Conservation (phyloP, 2,888 invertebrate species). For the Diaprepes abbreviatus region DNA sequence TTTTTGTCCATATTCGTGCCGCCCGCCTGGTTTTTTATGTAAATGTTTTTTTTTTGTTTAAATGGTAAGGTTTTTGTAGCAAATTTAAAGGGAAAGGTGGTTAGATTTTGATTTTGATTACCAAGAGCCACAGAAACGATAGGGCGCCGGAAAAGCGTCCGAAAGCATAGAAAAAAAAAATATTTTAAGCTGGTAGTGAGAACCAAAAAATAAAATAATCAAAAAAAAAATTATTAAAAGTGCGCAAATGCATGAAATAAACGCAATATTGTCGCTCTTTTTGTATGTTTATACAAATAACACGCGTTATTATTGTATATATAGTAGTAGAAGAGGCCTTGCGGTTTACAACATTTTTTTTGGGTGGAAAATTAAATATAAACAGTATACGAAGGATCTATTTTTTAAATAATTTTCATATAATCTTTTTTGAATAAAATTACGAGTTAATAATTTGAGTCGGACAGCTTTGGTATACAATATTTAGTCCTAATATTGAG, state of each 20-base stretch:
- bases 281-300: slow-evolving; percentile 24
- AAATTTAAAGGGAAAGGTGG: slow-evolving; percentile 1
- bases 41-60: slow-evolving; percentile 18
- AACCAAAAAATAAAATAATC: slow-evolving; percentile 28
- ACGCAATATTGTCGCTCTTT: slow-evolving; percentile 24
- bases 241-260: slow-evolving; percentile 13
- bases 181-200: slow-evolving; percentile 32
- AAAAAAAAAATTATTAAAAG: slow-evolving; percentile 5
- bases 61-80: slow-evolving; percentile 12
- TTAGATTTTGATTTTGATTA: slow-evolving; percentile 14
- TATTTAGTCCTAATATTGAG: too few relatives aligned
- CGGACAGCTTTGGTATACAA: too few relatives aligned
- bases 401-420: too few relatives aligned
- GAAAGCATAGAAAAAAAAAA: neutral
- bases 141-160: neutral
- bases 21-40: slow-evolving; percentile 17
- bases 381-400: too few relatives aligned
- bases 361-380: too few relatives aligned
- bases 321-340: slow-evolving; percentile 15
- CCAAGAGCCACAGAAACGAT: slow-evolving; percentile 6
- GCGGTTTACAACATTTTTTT: slow-evolving; percentile 9
- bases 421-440: too few relatives aligned
- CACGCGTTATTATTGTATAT: slow-evolving; percentile 25
- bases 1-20: slow-evolving; percentile 27
- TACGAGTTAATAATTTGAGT: too few relatives aligned